Evolutionary conservation across 2,888 invertebrate species (phyloP), one percentile per base, ranked within the genome.

Genomic region (Glaucopsyche alexis): DNA sequence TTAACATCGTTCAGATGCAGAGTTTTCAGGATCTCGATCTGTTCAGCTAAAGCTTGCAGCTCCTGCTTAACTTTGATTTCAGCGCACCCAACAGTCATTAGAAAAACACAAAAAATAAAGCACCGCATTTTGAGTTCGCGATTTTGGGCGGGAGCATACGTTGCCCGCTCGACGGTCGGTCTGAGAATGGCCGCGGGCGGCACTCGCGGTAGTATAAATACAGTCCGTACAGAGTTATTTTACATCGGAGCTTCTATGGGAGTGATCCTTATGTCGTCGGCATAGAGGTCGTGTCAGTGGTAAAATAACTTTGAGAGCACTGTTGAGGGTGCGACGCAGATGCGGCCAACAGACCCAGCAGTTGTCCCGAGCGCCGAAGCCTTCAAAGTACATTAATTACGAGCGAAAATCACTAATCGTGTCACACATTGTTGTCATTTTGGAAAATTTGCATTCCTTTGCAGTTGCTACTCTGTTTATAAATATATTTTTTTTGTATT

Each of bases 321-420:
- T 29, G 29, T 29, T 29, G 29, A 60, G 60, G 60, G 80, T 71
- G 75, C 76, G 77, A 84, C 85, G 89, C 91, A 91, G 90, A 90
- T 91, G 91, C 82, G 85, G 79, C 87, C 89, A 90, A 90, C 90
- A 91, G 90, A 85, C 79, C 87, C 89, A 90, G 89, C 90, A 91
- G 90, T 90, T 90, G 91, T 85, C 82, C 83, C 76, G 79, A 80
- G 82, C 80, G 81, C 81, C 77, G 77, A 79, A 79, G 75, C 76
- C 70, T 73, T 29, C 75, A 60, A 60, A 72, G 67, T n/a, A 49
- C 70, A 67, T 16, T n/a, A 47, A 70, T 50, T 50, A 70, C 38
- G 19, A 55, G 5, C 11, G 9, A 29, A 55, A 55, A 55, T 55
- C 55, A 55, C 55, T 19, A 55, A 55, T 55, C 16, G 19, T 8